phyloP scores from a whole-genome alignment of 1,140 invertebrate genomes.

The Pantala flavescens region DNA sequence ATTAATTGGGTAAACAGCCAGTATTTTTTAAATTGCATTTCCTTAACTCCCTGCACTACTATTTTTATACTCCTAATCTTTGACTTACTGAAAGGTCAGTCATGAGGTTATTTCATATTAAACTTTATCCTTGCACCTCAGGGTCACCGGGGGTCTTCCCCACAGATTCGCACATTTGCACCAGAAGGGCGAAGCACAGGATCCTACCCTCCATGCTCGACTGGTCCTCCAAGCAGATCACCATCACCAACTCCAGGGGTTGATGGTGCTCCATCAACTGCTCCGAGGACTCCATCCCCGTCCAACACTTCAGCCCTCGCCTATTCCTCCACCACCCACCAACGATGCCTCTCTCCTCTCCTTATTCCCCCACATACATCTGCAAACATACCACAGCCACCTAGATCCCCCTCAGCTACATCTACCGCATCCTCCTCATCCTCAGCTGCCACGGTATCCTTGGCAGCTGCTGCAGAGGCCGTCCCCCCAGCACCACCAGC shows the following conservation, averaged over 20 bases:
- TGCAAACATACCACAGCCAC: slow-evolving; percentile 32
- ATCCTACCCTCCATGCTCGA: slow-evolving; percentile 27
- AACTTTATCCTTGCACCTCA: slow-evolving; percentile 24
- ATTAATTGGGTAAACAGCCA: too few relatives aligned
- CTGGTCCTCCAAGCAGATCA: slow-evolving; percentile 49
- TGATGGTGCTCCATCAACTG: slow-evolving; percentile 29
- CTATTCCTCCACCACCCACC: not conserved
- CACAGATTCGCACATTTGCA: slow-evolving; percentile 63
- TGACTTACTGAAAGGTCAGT: not conserved
- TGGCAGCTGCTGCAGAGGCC: slow-evolving; percentile 20
- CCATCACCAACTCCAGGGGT: slow-evolving; percentile 36
- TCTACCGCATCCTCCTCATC: not conserved
- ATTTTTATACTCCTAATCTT: too few relatives aligned
- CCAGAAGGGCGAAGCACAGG: slow-evolving; percentile 31
- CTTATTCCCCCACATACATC: slow-evolving; percentile 26
- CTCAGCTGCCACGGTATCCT: not conserved
- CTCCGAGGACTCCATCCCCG: slow-evolving; percentile 36
- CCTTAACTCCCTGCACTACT: too few relatives aligned
- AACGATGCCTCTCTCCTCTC: slow-evolving; percentile 27
- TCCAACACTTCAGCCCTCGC: slow-evolving; percentile 36
- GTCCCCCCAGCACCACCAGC: slow-evolving; percentile 41
- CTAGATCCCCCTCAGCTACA: slow-evolving; percentile 65
- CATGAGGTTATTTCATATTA: not conserved
- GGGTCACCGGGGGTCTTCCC: slow-evolving; percentile 62
- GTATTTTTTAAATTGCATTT: too few relatives aligned